These are phyloP conservation scores for Onchidella celtica DNA, from an alignment of 2,888 invertebrate species.

Conservation along the genomic window DNA sequence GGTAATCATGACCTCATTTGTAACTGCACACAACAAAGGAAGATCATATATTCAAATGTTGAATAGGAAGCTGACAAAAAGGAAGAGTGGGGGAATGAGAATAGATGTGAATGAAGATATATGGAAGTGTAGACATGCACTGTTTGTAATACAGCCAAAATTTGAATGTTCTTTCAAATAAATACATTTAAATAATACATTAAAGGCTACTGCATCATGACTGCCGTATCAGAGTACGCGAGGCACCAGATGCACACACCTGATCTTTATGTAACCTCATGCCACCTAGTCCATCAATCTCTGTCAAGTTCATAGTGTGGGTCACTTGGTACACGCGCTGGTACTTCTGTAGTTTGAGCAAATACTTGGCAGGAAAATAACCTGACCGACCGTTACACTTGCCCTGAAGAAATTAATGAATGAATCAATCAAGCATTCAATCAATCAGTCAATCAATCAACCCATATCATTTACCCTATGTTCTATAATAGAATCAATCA, in stretches of 20 bases:
- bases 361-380: slow-evolving; percentile 97
- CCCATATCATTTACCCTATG: not conserved
- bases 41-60: not conserved
- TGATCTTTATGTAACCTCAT: slow-evolving; percentile 93
- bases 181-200: too few species aligned
- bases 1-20: too few species aligned
- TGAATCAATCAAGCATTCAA: not conserved
- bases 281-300: slow-evolving; percentile 86
- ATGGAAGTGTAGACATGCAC: too few species aligned
- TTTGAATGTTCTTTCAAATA: too few species aligned
- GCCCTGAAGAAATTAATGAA: slow-evolving; percentile 83
- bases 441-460: not conserved
- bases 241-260: too few species aligned
- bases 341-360: slow-evolving; percentile 92
- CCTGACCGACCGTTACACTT: slow-evolving; percentile 94
- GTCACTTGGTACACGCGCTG: slow-evolving; percentile 95
- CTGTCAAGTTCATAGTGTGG: slow-evolving; percentile 90
- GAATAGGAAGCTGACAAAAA: not conserved
- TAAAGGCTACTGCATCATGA: too few species aligned
- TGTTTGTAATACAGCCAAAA: too few species aligned
- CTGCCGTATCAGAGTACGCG: too few species aligned
- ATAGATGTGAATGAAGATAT: too few species aligned
- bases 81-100: not conserved
- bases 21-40: too few species aligned
- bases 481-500: not conserved